Conservation (phyloP, 2,113 vertebrate species). For the Actinemys pallida region DNA sequence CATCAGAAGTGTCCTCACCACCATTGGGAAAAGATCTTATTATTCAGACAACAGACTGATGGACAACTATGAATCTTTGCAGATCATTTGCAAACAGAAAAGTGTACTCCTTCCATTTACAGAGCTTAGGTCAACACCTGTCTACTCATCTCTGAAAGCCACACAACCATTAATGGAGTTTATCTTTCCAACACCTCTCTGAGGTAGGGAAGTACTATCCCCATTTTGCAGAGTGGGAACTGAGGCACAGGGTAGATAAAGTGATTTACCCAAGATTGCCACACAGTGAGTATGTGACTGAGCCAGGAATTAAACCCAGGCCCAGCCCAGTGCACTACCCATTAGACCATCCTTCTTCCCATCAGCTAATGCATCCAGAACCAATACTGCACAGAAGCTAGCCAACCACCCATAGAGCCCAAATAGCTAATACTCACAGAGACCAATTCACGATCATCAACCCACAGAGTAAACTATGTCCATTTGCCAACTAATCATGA, state of each 20-base stretch:
- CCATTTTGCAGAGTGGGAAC: neutral
- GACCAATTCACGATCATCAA: neutral
- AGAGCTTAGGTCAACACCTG: neutral
- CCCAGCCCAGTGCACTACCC: neutral
- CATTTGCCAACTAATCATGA: neutral
- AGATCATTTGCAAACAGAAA: constrained; percentile 13
- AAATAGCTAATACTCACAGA: neutral
- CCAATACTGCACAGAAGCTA: neutral
- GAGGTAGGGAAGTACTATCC: neutral
- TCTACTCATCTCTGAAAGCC: neutral
- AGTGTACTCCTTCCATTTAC: neutral
- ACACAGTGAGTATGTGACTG: neutral
- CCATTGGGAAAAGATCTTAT: neutral
- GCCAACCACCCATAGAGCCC: neutral
- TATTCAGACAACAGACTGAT: constrained; percentile 18
- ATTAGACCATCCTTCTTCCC: neutral
- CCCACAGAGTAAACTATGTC: neutral
- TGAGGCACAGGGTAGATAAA: neutral
- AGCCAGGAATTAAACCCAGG: neutral
- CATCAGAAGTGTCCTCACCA: neutral
- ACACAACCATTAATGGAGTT: neutral
- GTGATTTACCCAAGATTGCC: neutral
- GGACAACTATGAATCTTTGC: constrained; percentile 10
- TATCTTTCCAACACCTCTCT: rapidly evolving
- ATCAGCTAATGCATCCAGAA: neutral